Evolutionary conservation across 92 coral and sea anemone genomes (phyloP), one percentile per base, ranked within the genome.

Genomic region (Anthopleura xanthogrammica): DNA sequence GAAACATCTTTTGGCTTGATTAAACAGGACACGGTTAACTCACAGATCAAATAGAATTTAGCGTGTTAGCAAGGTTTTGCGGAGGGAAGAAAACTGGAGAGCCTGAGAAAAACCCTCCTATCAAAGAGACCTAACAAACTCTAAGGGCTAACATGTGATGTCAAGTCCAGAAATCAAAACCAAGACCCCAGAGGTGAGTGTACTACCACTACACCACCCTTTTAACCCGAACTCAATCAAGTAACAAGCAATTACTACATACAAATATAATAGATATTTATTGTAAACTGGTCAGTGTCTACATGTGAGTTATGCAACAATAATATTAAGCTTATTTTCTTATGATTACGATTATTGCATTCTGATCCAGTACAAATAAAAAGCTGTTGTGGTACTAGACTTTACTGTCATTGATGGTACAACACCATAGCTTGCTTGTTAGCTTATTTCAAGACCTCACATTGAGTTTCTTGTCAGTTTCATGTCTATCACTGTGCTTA

Each of bases 231-330:
- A 19, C 64, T 16, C 64, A 58, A 58, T 19, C 64, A 58, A 19
- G n/a, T 14, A 58, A 68, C 74, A 68, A 68, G 16, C 1, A 68
- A 23, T 23, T 6, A 36, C 10, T 12, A 9, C 74, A 29, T 68
- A 68, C 40, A 68, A 68, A 68, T 68, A 68, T 68, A 68, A 68
- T 68, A 68, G 74, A n/a, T n/a, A 8, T 68, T 68, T 68, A 68
- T 68, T 68, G 13, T 68, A n/a, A 29, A 19, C 1, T 68, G 40
- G 19, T 68, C 41, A 36, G 74, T 68, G 41, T 23, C 74, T 68
- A 68, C 74, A 68, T 36, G 42, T 68, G 74, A 36, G 43, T 5
- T 29, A 23, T 29, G 41, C 41, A 36, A 29, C 36, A 29, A 2
- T 5, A n/a, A 10, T 36, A 68, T 68, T 29, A 24, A 68, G 74